Evolutionary conservation across 53 echinoderm and acorn worm genomes (phyloP), one percentile per base, ranked within the genome.

Genomic region (Apostichopus leukothele): DNA sequence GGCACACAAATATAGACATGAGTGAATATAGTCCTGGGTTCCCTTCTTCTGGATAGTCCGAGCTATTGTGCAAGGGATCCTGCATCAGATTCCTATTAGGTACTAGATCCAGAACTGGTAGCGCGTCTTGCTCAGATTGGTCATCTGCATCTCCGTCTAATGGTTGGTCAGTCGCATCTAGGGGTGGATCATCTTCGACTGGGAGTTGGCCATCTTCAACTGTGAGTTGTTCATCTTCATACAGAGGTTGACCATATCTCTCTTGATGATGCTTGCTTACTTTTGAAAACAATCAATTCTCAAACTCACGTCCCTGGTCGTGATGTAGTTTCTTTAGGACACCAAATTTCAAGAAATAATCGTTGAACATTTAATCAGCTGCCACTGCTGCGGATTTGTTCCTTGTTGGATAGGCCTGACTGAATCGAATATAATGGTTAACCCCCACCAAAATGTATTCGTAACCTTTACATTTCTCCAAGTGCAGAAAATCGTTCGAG

Each of bases 261-360:
- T 25, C 25, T 25, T 1, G 25, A 25, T 50, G 18, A 91, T 67
- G 1, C 88, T 80, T 19, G 86, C 66, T 11, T 26, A 79, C 14
- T 86, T 81, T 74, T 6, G 53, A 5, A 23, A 91, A 93, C 6
- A 93, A 26, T 0, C 87, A 55, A 57, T 89, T 93, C 57, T 93
- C 91, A 89, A 93, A 91, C 86, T 93, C 89, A 6, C 91, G 21
- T 10, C 89, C 93, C 63, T 93, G 93, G 60, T 93, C 93, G 76
- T 93, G 93, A 26, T 91, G 91, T 25, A 93, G 67, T 57, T 19
- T 57, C 9, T 89, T 86, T 27, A 88, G 93, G 18, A 80, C 90
- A 5, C 90, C 87, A 77, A 88, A 87, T 16, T 83, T 73, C 39
- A 87, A 59, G 55, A 91, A 73, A 55, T 88, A 93, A 51, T 93